phyloP scores from a whole-genome alignment of 2,888 invertebrate species.

The Ochropacha duplaris region DNA sequence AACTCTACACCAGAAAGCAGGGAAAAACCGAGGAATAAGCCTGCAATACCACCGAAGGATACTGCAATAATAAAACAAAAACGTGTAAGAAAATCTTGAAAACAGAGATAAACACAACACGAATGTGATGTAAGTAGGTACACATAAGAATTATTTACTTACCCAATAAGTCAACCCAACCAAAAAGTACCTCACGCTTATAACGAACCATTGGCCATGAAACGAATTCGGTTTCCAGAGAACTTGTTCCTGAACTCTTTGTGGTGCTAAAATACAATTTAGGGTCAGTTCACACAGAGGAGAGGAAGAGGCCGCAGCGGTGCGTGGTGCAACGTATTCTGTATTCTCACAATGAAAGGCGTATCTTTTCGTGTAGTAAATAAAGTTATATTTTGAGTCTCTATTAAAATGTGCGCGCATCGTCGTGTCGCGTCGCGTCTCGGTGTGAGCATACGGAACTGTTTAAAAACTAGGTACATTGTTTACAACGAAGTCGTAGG shows the following conservation, averaged over 20 bases:
- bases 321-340: too few relatives aligned
- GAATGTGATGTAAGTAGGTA: too few relatives aligned
- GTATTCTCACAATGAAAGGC: too few relatives aligned
- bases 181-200: slow-evolving; percentile 91
- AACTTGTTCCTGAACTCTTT: slow-evolving; percentile 42
- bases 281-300: too few relatives aligned
- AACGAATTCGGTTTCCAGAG: slow-evolving; percentile 85
- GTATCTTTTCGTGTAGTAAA: too few relatives aligned
- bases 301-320: too few relatives aligned
- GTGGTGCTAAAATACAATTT: slow-evolving; percentile 45
- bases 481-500: too few relatives aligned
- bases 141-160: slow-evolving; percentile 27
- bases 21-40: slow-evolving; percentile 89
- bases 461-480: too few relatives aligned
- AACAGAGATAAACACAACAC: neutral
- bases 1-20: slow-evolving; percentile 89
- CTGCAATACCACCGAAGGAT: slow-evolving; percentile 86
- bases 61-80: slow-evolving; percentile 60
- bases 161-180: slow-evolving; percentile 92
- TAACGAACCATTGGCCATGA: slow-evolving; percentile 91
- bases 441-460: too few relatives aligned
- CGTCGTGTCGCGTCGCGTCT: too few relatives aligned
- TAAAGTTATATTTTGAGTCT: too few relatives aligned
- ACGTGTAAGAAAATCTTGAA: neutral
- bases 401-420: too few relatives aligned